Percentiles rank a stretch among this genome's conserved stretches.
Conservation (phyloP, 2,113 vertebrate species). For the Sorex fumeus region DNA sequence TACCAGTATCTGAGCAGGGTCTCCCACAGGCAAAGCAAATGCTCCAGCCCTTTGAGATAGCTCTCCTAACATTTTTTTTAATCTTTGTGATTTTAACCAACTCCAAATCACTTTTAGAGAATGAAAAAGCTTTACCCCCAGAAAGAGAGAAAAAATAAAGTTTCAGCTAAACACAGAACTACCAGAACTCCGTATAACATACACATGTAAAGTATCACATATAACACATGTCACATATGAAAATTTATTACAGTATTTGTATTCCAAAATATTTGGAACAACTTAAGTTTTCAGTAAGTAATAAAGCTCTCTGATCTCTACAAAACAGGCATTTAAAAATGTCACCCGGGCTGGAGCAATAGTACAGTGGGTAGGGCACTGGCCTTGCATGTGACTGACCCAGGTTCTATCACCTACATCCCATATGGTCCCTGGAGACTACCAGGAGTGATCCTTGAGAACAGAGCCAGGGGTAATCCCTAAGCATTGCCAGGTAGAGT, state of each 20-base stretch:
- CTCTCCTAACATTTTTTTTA: constrained; percentile 26
- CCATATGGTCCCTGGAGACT: too few species aligned
- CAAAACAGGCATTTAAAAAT: constrained; percentile 3
- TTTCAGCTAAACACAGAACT: constrained; percentile 52
- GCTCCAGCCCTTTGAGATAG: background rate
- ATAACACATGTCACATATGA: background rate
- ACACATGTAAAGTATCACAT: constrained; percentile 24
- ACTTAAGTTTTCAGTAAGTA: constrained; percentile 58
- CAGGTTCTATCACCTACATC: too few species aligned
- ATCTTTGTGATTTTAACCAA: constrained; percentile 6
- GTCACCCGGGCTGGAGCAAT: too few species aligned
- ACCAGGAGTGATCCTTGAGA: too few species aligned
- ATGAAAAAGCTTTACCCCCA: background rate
- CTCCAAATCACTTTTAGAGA: background rate
- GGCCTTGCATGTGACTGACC: too few species aligned
- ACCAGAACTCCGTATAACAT: constrained; percentile 1
- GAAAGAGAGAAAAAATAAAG: background rate
- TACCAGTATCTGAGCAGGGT: too few species aligned
- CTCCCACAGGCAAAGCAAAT: too few species aligned
- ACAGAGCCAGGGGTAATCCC: too few species aligned
- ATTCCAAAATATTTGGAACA: background rate
- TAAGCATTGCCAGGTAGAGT: too few species aligned
- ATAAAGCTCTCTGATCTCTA: constrained; percentile 45
- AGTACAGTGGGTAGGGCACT: too few species aligned
- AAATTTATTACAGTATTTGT: background rate